Evolutionary conservation across 2,113 vertebrate genomes (phyloP).

Genomic region (Macquaria ambigua): DNA sequence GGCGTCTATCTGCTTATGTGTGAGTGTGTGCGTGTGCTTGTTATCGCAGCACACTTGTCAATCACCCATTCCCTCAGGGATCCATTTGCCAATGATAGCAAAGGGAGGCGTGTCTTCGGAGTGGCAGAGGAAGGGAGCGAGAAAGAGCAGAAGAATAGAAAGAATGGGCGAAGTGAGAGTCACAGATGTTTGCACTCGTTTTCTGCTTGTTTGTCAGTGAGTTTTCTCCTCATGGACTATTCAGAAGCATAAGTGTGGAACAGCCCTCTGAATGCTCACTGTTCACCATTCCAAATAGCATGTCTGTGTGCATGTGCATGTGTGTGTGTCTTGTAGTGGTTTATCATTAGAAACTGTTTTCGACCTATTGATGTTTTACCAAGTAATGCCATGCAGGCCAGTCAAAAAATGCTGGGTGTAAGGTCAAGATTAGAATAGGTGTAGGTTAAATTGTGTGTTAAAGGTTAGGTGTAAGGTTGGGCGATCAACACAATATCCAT

Average conservation of each 20-base stretch:
- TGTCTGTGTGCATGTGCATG: neutral
- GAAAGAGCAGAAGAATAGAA: conserved; percentile 30
- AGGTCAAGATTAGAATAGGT: neutral
- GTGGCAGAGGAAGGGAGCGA: conserved; percentile 39
- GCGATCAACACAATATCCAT: neutral
- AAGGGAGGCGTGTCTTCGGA: conserved; percentile 55
- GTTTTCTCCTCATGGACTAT: conserved; percentile 22
- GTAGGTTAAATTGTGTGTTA: neutral
- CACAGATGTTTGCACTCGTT: conserved; percentile 63
- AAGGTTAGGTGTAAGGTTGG: neutral
- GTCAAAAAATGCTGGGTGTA: neutral
- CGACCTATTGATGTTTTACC: neutral
- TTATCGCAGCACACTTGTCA: conserved; percentile 59
- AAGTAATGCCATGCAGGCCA: too few species aligned
- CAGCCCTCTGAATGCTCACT: conserved; percentile 28
- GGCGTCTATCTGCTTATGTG: neutral
- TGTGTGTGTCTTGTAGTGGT: neutral
- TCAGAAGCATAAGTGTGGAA: conserved; percentile 38
- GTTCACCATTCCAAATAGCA: neutral
- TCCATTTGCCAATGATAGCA: conserved; percentile 47
- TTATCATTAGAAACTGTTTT: neutral
- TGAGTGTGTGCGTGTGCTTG: neutral
- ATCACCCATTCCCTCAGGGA: conserved; percentile 51
- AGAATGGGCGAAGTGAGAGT: conserved; percentile 55
- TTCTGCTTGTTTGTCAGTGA: conserved; percentile 31